These are phyloP conservation scores for Thaumatotibia leucotreta DNA, from an alignment of 1,140 invertebrate species.

Conservation along the genomic window DNA sequence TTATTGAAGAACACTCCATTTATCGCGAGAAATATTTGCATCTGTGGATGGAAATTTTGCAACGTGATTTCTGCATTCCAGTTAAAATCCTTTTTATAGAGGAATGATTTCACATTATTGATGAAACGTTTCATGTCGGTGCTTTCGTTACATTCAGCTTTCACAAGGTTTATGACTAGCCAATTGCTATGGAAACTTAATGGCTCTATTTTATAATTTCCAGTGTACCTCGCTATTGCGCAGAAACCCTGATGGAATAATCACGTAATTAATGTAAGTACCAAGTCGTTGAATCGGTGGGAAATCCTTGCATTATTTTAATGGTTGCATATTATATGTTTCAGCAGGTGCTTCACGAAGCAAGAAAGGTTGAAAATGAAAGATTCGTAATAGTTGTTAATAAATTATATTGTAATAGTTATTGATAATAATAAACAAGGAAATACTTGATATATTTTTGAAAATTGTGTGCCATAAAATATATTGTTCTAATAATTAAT, in stretches of 20 bases:
- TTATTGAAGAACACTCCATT: conserved; percentile 52
- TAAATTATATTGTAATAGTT: no score
- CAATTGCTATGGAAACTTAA: no score
- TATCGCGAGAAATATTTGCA: conserved; percentile 30
- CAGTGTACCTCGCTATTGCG: not conserved
- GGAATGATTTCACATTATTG: conserved; percentile 16
- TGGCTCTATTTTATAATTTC: not conserved
- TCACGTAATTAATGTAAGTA: not conserved
- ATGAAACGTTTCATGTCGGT: not conserved
- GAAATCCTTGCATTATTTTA: not conserved
- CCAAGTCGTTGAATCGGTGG: no score
- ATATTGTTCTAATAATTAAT: no score
- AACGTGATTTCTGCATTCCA: conserved; percentile 29
- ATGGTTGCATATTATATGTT: no score
- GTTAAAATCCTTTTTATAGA: conserved; percentile 33
- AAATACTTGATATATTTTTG: no score
- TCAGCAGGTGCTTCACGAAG: no score
- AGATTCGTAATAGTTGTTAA: no score
- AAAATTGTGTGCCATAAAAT: no score
- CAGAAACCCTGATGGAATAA: not conserved
- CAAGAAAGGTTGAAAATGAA: no score
- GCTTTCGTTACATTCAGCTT: not conserved
- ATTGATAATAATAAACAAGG: no score
- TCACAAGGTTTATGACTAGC: not conserved
- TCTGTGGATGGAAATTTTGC: conserved; percentile 43